phyloP scores from a whole-genome alignment of 2,113 vertebrate genomes.

The Pseudolaguvia tuberculata region DNA sequence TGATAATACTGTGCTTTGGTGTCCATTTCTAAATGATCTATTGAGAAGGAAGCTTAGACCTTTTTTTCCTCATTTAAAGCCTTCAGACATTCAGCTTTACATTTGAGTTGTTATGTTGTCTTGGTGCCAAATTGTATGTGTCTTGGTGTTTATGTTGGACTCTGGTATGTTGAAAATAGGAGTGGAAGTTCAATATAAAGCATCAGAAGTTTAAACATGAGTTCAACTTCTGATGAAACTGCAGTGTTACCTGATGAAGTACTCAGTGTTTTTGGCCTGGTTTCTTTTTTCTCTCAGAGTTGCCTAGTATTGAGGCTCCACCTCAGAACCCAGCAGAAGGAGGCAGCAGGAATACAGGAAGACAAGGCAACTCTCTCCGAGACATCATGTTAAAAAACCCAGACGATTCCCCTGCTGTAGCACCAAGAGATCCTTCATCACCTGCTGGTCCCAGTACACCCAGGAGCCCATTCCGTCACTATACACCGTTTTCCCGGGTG shows the following conservation, averaged over 20 bases:
- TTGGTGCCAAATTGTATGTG: too few species aligned
- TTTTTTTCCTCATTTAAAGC: too few species aligned
- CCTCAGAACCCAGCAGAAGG: slow-evolving; percentile 43
- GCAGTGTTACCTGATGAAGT: not conserved
- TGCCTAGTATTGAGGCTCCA: slow-evolving; percentile 54
- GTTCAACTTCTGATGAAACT: not conserved
- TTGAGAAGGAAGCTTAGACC: too few species aligned
- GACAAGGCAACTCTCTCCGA: slow-evolving; percentile 58
- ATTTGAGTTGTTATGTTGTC: too few species aligned
- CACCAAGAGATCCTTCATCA: slow-evolving; percentile 33
- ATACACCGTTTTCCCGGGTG: slow-evolving; percentile 63
- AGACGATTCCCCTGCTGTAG: slow-evolving; percentile 17
- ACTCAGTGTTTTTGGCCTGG: not conserved
- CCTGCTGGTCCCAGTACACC: slow-evolving; percentile 34
- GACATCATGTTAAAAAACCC: slow-evolving; percentile 69
- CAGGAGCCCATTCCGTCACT: slow-evolving; percentile 43
- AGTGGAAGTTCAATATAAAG: too few species aligned
- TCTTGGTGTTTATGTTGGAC: too few species aligned
- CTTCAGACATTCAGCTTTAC: too few species aligned
- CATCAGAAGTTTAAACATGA: not conserved
- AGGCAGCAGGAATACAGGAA: not conserved
- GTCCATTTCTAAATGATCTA: too few species aligned
- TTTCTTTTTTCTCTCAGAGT: slow-evolving; percentile 42
- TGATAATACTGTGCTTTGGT: too few species aligned
- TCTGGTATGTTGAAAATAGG: too few species aligned